These are phyloP conservation scores for Pseudopodoces humilis DNA, from an alignment of 2,113 vertebrate genomes.

Conservation along the genomic window DNA sequence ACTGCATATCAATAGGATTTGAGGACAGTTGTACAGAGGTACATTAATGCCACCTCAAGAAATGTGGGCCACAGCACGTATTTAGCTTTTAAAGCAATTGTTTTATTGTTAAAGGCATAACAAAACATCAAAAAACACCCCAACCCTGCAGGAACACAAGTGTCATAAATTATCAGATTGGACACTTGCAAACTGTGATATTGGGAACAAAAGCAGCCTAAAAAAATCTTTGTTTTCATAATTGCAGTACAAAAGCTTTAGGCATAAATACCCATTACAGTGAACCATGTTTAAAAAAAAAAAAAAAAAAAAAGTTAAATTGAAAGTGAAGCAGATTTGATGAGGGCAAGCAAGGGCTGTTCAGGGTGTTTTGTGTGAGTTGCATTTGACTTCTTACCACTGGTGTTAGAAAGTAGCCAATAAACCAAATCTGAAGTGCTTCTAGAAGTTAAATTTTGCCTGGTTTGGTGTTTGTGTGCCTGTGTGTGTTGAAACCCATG, in stretches of 20 bases:
- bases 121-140: constrained; percentile 9
- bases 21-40: neutral
- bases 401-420: neutral
- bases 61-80: neutral
- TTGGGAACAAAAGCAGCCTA: constrained; percentile 19
- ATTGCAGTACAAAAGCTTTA: constrained; percentile 13
- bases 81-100: neutral
- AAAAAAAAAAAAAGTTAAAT: neutral
- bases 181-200: constrained; percentile 14
- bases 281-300: neutral
- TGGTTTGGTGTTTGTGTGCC: neutral
- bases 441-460: neutral
- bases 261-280: constrained; percentile 2
- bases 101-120: constrained; percentile 31
- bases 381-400: neutral
- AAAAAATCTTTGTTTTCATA: neutral
- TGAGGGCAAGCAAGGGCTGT: neutral
- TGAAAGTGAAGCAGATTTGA: neutral
- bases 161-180: constrained; percentile 28
- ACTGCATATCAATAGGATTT: neutral
- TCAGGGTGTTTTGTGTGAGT: neutral
- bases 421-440: neutral
- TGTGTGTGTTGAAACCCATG: neutral
- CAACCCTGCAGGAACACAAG: neutral
- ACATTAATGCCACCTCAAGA: neutral